Evolutionary conservation across 2,797 vertebrate genomes (phyloP).

Genomic region (Sebastes aleutianus): DNA sequence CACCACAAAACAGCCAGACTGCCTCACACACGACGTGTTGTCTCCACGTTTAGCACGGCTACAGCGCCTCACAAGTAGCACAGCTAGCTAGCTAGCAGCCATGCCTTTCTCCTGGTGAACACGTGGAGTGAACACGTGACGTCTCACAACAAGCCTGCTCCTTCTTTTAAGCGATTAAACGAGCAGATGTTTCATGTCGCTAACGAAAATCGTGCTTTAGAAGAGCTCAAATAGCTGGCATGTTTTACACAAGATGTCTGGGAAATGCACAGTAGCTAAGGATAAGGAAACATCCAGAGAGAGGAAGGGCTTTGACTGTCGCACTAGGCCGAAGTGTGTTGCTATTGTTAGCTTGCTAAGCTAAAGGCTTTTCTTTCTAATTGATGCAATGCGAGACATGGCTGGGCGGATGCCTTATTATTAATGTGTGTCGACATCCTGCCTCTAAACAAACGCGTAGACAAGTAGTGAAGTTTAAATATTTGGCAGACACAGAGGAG

Average conservation of each 20-base stretch:
- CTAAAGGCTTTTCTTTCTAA: neutral
- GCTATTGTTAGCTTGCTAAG: slow-evolving; percentile 74
- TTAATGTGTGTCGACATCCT: slow-evolving; percentile 1
- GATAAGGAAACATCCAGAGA: no score
- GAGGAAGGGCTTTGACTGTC: slow-evolving; percentile 38
- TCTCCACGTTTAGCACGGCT: neutral
- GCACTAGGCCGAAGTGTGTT: slow-evolving; percentile 64
- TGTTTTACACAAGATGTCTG: neutral
- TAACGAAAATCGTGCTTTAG: accelerated
- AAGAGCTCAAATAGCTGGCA: accelerated
- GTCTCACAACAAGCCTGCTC: slow-evolving; percentile 71
- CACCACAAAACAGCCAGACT: neutral
- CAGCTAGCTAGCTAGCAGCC: slow-evolving; percentile 33
- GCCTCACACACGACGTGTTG: accelerated
- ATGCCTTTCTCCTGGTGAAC: slow-evolving; percentile 72
- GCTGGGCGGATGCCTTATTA: slow-evolving; percentile 2
- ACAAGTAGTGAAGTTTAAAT: slow-evolving; percentile 12
- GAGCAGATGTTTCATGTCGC: accelerated
- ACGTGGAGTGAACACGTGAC: slow-evolving; percentile 83
- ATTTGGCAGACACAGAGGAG: neutral
- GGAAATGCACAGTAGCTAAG: neutral
- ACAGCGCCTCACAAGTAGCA: neutral
- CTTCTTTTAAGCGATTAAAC: slow-evolving; percentile 40
- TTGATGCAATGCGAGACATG: slow-evolving; percentile 15
- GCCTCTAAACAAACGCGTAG: neutral